Percentiles rank a stretch among this genome's conserved stretches.
Conservation (phyloP, 2,888 invertebrate species). For the Thyatira batis region DNA sequence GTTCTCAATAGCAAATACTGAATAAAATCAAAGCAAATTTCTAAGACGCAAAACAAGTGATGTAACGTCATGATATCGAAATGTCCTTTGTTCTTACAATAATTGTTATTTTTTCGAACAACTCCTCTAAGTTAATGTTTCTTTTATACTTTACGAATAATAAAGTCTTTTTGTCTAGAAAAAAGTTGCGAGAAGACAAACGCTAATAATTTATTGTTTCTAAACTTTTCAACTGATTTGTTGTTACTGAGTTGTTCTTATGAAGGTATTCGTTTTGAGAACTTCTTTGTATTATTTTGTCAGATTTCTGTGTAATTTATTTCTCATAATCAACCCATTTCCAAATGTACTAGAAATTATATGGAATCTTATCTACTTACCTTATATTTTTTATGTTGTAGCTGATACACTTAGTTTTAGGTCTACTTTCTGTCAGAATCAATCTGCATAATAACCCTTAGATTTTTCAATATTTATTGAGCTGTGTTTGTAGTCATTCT, state of each 20-base stretch:
- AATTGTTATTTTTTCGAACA: slow-evolving; percentile 18
- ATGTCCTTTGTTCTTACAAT: slow-evolving; percentile 25
- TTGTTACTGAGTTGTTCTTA: neutral
- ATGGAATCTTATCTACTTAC: no score
- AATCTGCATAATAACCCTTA: no score
- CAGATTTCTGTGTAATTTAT: neutral
- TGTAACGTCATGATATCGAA: slow-evolving; percentile 20
- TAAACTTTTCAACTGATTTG: neutral
- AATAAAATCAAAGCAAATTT: neutral
- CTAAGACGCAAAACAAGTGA: neutral
- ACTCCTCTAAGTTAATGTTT: slow-evolving; percentile 19
- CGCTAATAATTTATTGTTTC: slow-evolving; percentile 14
- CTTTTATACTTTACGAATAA: slow-evolving; percentile 24
- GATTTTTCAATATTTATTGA: no score
- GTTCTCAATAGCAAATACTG: neutral
- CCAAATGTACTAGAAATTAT: neutral
- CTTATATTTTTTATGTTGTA: no score
- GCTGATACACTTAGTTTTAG: no score
- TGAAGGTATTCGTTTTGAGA: neutral
- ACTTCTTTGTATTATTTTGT: neutral
- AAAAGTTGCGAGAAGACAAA: slow-evolving; percentile 13
- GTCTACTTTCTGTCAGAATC: no score
- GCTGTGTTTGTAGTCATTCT: no score
- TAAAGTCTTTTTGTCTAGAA: slow-evolving; percentile 23
- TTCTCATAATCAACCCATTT: neutral